These are phyloP conservation scores for Drosophila algonquin DNA, from an alignment of 2,888 invertebrate species.

Conservation along the genomic window DNA sequence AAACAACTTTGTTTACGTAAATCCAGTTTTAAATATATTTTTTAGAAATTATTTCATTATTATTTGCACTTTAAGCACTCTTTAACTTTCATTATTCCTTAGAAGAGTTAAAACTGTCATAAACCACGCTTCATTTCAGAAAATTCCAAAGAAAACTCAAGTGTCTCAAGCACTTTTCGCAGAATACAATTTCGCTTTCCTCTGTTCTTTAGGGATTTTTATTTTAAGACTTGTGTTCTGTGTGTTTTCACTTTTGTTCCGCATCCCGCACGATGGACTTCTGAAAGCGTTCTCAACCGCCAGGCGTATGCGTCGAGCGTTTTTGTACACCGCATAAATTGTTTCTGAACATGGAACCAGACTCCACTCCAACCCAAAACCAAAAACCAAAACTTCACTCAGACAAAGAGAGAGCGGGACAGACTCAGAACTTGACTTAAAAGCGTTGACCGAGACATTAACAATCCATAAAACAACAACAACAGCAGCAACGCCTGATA, in stretches of 20 bases:
- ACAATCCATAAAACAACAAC: conserved; percentile 43
- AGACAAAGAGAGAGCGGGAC: conserved; percentile 22
- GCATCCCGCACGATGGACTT: conserved; percentile 49
- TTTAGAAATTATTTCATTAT: not conserved
- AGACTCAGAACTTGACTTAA: conserved; percentile 74
- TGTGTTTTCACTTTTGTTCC: not conserved
- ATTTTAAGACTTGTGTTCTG: not conserved
- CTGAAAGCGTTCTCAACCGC: conserved; percentile 69
- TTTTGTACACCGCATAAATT: conserved; percentile 40
- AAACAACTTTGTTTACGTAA: not conserved
- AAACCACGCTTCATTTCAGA: not conserved
- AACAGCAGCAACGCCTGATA: conserved; percentile 41
- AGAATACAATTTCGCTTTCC: not conserved
- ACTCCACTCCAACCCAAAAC: conserved; percentile 54
- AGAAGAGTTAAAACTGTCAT: not conserved
- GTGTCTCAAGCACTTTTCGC: not conserved
- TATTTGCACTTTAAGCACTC: not conserved
- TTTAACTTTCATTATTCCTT: not conserved
- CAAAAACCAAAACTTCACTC: conserved; percentile 24
- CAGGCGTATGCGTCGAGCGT: conserved; percentile 52
- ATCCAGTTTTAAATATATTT: no score
- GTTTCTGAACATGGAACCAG: conserved; percentile 34
- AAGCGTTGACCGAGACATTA: conserved; percentile 78
- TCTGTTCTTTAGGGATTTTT: not conserved
- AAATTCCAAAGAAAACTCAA: not conserved